Evolutionary conservation across 2,113 vertebrate species (phyloP).

Genomic region (Gopherus flavomarginatus): DNA sequence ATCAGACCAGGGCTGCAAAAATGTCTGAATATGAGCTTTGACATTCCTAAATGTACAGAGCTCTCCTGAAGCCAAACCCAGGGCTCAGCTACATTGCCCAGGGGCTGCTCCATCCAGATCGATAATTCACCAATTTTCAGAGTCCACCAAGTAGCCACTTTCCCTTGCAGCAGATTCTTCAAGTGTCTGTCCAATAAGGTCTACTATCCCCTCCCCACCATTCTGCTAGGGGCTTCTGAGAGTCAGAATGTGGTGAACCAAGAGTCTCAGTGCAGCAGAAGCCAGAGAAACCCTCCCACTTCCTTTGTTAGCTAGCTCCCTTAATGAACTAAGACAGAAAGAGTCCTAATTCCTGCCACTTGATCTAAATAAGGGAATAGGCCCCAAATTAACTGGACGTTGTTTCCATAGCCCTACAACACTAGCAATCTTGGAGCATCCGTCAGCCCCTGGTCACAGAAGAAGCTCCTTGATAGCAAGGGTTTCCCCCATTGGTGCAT

Average conservation of each 20-base stretch:
- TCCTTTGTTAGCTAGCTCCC: not conserved
- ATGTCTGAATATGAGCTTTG: not conserved
- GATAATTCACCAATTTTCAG: not conserved
- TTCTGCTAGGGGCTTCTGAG: accelerated
- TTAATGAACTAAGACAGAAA: not conserved
- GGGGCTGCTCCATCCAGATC: accelerated
- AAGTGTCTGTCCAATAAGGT: not conserved
- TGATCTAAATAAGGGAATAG: no score
- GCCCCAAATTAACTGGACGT: no score
- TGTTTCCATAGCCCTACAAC: not conserved
- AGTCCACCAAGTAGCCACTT: not conserved
- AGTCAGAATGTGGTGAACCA: accelerated
- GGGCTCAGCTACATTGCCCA: not conserved
- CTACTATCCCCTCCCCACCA: accelerated
- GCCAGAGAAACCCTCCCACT: not conserved
- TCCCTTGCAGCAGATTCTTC: not conserved
- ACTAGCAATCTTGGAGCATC: not conserved
- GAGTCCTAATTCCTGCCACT: not conserved
- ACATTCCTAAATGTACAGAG: not conserved
- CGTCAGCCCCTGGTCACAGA: not conserved
- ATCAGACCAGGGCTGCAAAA: not conserved
- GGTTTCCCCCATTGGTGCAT: not conserved
- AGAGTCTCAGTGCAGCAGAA: not conserved
- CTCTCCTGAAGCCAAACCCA: not conserved
- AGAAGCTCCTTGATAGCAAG: not conserved